Conservation (phyloP, 2,113 vertebrate genomes). For the Actenoides hombroni region DNA sequence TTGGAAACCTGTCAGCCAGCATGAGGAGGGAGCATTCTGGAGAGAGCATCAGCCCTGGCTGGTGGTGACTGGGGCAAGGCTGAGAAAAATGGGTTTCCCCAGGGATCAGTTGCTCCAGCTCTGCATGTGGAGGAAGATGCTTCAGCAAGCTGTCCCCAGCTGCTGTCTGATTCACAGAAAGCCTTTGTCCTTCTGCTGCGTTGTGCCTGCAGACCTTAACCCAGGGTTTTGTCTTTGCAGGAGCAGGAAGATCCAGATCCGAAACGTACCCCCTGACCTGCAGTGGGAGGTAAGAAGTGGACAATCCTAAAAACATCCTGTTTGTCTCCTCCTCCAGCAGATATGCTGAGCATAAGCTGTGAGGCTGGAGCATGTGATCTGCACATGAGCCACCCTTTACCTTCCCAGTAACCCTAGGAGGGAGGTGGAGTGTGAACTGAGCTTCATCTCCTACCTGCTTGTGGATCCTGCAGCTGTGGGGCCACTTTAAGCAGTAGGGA, state of each 20-base stretch:
- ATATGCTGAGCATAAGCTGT: rapidly evolving
- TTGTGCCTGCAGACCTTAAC: background rate
- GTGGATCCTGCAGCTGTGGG: background rate
- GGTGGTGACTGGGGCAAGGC: background rate
- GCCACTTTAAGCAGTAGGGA: background rate
- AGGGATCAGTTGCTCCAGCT: background rate
- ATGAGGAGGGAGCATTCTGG: background rate
- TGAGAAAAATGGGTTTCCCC: background rate
- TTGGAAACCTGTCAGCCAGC: background rate
- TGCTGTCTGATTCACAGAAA: background rate
- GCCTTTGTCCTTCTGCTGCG: background rate
- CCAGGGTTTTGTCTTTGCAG: slow-evolving; percentile 72
- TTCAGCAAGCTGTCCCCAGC: background rate
- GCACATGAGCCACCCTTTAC: rapidly evolving
- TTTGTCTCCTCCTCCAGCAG: background rate
- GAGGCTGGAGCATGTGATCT: background rate
- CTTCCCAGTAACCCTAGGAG: background rate
- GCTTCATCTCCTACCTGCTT: background rate
- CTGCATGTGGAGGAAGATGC: rapidly evolving
- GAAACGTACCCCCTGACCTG: slow-evolving; percentile 93
- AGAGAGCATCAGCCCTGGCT: background rate
- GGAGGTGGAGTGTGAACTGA: background rate
- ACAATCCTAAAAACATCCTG: rapidly evolving
- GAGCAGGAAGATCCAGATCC: slow-evolving; percentile 95
- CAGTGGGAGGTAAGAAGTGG: slow-evolving; percentile 91